Percentiles rank a stretch among this genome's conserved stretches.
phyloP scores from a whole-genome alignment of 37 sponge, comb jelly and placozoan species.

The Petrosia ficiformis region DNA sequence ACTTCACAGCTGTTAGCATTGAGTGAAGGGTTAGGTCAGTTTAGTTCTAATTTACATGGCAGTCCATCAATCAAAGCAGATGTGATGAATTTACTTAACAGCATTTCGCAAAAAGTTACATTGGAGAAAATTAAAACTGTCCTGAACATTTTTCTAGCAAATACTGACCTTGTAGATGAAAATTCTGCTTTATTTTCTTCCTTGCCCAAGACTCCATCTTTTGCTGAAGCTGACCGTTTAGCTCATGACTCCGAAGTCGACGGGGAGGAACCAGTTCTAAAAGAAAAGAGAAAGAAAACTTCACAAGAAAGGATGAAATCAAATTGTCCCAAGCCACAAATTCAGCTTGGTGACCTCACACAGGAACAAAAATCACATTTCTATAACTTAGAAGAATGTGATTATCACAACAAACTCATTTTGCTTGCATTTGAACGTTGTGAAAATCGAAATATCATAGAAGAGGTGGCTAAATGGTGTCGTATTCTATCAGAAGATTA shows the following conservation, averaged over 20 bases:
- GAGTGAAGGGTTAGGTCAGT: conserved; percentile 28
- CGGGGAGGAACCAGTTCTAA: no score
- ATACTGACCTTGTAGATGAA: no score
- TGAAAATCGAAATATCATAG: neutral
- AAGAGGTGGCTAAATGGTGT: conserved; percentile 12
- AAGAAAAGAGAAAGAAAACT: no score
- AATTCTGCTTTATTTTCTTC: no score
- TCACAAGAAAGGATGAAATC: neutral
- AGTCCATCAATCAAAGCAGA: conserved; percentile 7
- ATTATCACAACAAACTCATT: neutral
- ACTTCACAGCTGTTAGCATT: conserved; percentile 51
- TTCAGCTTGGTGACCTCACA: conserved; percentile 11
- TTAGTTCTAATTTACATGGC: neutral
- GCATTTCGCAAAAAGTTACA: conserved; percentile 27
- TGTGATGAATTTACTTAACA: conserved; percentile 20
- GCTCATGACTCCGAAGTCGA: no score
- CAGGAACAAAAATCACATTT: conserved; percentile 1
- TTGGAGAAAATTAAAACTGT: neutral
- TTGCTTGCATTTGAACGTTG: conserved; percentile 26
- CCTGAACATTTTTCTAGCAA: no score
- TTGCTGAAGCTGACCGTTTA: no score
- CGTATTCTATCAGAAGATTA: conserved; percentile 7
- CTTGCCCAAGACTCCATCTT: no score
- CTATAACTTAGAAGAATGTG: conserved; percentile 2
- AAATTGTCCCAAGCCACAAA: neutral